Evolutionary conservation across 2,888 invertebrate genomes (phyloP).

Genomic region (Chymomyza fuscimana): DNA sequence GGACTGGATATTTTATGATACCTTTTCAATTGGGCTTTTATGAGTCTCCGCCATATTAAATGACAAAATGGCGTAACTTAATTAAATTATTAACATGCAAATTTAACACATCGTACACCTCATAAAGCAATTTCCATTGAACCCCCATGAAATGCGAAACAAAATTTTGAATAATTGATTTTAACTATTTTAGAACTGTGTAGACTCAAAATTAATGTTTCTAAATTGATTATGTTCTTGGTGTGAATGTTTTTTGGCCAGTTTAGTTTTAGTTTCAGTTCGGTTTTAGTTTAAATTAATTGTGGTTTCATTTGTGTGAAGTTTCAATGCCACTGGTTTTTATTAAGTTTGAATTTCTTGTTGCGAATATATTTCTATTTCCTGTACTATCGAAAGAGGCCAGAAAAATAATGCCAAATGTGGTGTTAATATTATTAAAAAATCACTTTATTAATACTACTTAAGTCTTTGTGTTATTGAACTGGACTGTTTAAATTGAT

Average conservation of each 20-base stretch:
- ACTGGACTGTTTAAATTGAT: background rate
- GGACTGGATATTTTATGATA: conserved; percentile 32
- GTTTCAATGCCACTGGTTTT: conserved; percentile 65
- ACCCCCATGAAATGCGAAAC: background rate
- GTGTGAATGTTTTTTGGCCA: conserved; percentile 15
- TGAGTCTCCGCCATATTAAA: conserved; percentile 11
- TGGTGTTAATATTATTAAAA: background rate
- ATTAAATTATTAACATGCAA: conserved; percentile 69
- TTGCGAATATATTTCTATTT: conserved; percentile 42
- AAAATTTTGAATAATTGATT: background rate
- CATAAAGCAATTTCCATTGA: conserved; percentile 5
- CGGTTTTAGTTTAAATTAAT: conserved; percentile 50
- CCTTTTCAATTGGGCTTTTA: conserved; percentile 47
- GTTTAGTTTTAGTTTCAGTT: conserved; percentile 23
- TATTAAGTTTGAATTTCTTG: conserved; percentile 34
- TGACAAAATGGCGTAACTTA: conserved; percentile 39
- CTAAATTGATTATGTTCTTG: background rate
- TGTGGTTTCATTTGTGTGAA: conserved; percentile 49
- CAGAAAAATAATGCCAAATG: background rate
- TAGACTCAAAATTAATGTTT: background rate
- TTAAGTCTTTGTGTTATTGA: background rate
- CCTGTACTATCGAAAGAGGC: conserved; percentile 36
- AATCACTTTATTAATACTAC: background rate
- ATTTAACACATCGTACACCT: conserved; percentile 46
- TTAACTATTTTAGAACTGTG: background rate